phyloP scores from a whole-genome alignment of 1,140 invertebrate species.

The Saxidomus purpurata region DNA sequence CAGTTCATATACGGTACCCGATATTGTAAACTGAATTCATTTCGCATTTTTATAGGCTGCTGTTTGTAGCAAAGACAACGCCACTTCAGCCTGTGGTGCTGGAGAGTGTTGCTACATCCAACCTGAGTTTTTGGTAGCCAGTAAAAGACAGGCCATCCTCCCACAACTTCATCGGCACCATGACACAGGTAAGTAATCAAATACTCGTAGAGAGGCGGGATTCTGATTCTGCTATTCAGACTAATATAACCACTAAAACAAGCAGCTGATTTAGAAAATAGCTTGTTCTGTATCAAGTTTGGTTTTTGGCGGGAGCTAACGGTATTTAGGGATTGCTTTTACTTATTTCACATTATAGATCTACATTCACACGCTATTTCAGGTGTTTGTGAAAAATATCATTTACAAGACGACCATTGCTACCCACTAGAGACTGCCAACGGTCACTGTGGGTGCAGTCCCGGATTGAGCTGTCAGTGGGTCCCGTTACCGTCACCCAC shows the following conservation, averaged over 20 bases:
- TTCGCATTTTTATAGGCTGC: too few species aligned
- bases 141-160: conserved; percentile 19
- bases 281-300: too few species aligned
- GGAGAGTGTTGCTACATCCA: conserved; percentile 59
- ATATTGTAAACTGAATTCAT: too few species aligned
- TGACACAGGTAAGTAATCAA: conserved; percentile 26
- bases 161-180: not conserved
- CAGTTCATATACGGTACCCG: too few species aligned
- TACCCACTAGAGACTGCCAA: conserved; percentile 39
- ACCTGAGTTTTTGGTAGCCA: conserved; percentile 47
- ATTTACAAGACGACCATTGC: conserved; percentile 25
- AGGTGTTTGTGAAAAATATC: conserved; percentile 59
- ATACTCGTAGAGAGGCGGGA: too few species aligned
- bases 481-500: conserved; percentile 1
- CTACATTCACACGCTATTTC: not conserved
- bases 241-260: too few species aligned
- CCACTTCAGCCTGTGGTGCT: conserved; percentile 35
- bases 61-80: conserved; percentile 29
- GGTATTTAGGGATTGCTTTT: too few species aligned
- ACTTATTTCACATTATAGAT: too few species aligned
- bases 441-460: conserved; percentile 53
- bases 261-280: too few species aligned
- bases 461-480: conserved; percentile 32
- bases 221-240: too few species aligned
- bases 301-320: too few species aligned